Conservation (phyloP, 1,140 invertebrate genomes). For the Platorchestia sp. region DNA sequence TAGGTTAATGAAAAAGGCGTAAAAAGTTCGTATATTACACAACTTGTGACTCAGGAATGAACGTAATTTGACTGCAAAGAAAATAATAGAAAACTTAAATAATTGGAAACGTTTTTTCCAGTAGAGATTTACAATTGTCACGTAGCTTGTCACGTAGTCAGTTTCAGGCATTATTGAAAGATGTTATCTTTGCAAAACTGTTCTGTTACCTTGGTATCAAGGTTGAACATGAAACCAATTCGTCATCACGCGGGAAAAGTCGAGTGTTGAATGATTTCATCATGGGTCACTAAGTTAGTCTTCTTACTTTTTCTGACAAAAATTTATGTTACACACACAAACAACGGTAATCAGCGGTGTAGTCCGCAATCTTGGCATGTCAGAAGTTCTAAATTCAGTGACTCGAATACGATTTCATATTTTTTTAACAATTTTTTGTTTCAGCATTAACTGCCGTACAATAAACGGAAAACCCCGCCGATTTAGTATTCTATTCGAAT, state of each 20-base stretch:
- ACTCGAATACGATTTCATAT: neutral
- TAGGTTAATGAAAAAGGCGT: neutral
- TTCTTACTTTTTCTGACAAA: neutral
- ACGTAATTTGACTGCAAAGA: neutral
- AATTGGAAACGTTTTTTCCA: neutral
- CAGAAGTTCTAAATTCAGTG: neutral
- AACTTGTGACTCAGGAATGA: conserved; percentile 50
- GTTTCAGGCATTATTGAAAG: neutral
- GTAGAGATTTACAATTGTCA: neutral
- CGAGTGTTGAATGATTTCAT: neutral
- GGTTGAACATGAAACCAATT: neutral
- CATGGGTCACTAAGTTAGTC: neutral
- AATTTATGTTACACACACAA: too few relatives aligned
- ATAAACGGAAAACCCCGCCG: neutral
- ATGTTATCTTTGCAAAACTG: neutral
- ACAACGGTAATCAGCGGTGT: neutral
- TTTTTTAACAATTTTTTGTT: neutral
- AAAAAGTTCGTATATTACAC: conserved; percentile 50
- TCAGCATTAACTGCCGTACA: neutral
- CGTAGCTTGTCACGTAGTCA: neutral
- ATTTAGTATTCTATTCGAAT: neutral
- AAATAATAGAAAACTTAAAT: conserved; percentile 8
- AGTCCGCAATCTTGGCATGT: neutral
- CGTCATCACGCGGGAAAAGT: neutral
- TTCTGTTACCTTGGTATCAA: neutral